Conservation (phyloP, 2,888 invertebrate species). For the Torymus auratus region DNA sequence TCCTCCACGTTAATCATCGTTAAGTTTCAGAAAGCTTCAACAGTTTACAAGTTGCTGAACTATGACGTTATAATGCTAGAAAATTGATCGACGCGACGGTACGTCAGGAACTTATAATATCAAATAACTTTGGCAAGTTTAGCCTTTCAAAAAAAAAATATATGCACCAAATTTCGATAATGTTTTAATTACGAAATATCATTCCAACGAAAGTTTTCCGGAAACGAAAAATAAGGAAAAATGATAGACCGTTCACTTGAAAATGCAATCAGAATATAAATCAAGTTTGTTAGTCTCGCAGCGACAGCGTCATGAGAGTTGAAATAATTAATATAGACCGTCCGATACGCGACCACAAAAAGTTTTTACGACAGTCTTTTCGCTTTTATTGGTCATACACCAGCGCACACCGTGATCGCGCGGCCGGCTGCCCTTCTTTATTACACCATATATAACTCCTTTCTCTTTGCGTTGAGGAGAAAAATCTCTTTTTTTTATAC, state of each 20-base stretch:
- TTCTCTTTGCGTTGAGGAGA: not conserved
- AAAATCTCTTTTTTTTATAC: not conserved
- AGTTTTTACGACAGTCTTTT: not conserved
- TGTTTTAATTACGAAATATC: too few species aligned
- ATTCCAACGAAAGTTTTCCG: too few species aligned
- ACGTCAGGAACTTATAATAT: slow-evolving; percentile 1
- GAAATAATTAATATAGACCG: not conserved
- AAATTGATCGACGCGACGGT: slow-evolving; percentile 1
- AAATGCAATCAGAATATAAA: too few species aligned
- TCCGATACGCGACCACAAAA: not conserved
- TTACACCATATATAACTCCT: not conserved
- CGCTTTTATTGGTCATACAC: not conserved
- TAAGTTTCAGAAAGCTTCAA: slow-evolving; percentile 16
- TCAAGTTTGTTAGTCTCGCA: not conserved
- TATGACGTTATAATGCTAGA: slow-evolving; percentile 6
- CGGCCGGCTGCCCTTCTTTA: not conserved
- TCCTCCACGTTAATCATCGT: not conserved
- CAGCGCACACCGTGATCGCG: not conserved
- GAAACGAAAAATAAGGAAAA: too few species aligned
- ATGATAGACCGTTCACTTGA: too few species aligned
- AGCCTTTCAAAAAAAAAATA: not conserved
- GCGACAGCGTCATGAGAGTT: too few species aligned
- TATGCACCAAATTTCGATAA: too few species aligned
- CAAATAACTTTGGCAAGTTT: not conserved
- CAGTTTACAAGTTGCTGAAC: slow-evolving; percentile 26